These are phyloP conservation scores for Sebastes vulpes DNA, from an alignment of 2,797 vertebrate genomes.

Conservation along the genomic window DNA sequence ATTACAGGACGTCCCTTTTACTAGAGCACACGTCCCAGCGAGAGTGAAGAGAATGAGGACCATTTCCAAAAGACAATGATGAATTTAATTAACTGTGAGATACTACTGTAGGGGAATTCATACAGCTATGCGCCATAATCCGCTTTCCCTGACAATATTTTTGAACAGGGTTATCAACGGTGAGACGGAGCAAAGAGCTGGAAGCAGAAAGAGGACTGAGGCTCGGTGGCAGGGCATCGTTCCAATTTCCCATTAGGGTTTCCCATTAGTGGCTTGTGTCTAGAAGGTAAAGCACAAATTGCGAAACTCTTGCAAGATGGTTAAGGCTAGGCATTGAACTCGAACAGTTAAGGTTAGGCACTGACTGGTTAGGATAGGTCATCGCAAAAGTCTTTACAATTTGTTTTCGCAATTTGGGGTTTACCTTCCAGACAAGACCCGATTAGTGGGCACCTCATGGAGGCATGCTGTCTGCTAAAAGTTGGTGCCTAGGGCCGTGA, in stretches of 20 bases:
- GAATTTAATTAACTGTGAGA: constrained; percentile 84
- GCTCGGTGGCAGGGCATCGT: background rate
- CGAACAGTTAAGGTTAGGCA: background rate
- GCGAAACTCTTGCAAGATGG: background rate
- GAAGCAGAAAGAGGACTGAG: constrained; percentile 17
- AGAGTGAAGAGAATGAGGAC: constrained; percentile 38
- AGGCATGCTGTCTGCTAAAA: background rate
- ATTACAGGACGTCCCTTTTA: constrained; percentile 64
- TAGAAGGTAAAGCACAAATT: background rate
- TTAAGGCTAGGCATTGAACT: background rate
- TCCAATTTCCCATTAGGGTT: background rate
- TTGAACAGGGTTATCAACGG: constrained; percentile 75
- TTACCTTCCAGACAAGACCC: background rate
- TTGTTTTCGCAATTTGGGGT: background rate
- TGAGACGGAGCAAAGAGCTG: constrained; percentile 47
- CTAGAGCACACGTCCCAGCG: constrained; percentile 48
- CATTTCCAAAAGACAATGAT: constrained; percentile 77
- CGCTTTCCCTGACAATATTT: constrained; percentile 73
- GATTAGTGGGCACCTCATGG: background rate
- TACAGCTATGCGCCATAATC: constrained; percentile 65
- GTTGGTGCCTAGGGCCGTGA: background rate
- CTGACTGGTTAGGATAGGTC: background rate
- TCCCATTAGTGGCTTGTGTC: background rate
- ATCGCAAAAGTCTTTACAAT: background rate
- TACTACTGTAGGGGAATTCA: constrained; percentile 64